phyloP scores from a whole-genome alignment of 2,113 vertebrate genomes.

The Dinomys branickii region DNA sequence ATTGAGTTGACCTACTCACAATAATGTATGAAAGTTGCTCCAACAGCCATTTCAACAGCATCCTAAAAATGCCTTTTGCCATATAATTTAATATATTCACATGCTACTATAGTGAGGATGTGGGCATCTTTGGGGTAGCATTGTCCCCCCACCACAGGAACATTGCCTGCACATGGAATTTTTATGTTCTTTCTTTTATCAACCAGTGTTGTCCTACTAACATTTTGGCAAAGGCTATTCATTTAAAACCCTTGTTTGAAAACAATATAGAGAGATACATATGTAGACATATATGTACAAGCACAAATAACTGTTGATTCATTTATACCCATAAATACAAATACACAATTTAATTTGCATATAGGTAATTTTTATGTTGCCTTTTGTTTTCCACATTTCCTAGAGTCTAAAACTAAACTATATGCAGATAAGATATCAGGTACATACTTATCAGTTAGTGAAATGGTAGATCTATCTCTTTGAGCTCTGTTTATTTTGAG shows the following conservation, averaged over 20 bases:
- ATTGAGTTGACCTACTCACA: not conserved
- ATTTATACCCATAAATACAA: not conserved
- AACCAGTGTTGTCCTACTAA: not conserved
- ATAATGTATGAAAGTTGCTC: not conserved
- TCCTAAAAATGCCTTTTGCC: not conserved
- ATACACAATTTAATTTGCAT: not conserved
- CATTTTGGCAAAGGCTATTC: not conserved
- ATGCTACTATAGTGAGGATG: not conserved
- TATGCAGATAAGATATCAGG: not conserved
- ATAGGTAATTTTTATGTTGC: not conserved
- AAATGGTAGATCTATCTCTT: not conserved
- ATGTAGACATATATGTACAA: not conserved
- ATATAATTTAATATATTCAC: not conserved
- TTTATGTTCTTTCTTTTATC: not conserved
- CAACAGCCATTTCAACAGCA: not conserved
- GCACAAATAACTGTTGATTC: not conserved
- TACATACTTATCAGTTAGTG: not conserved
- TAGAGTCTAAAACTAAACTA: not conserved
- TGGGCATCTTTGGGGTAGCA: not conserved
- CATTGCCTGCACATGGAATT: not conserved
- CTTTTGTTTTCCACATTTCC: not conserved
- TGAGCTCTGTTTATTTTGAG: not conserved
- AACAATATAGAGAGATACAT: not conserved
- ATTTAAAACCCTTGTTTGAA: not conserved
- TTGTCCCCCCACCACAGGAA: fast-evolving